Percentiles rank a stretch among this genome's conserved stretches.
Evolutionary conservation across 2,888 invertebrate species (phyloP).

Genomic region (Dione juno): DNA sequence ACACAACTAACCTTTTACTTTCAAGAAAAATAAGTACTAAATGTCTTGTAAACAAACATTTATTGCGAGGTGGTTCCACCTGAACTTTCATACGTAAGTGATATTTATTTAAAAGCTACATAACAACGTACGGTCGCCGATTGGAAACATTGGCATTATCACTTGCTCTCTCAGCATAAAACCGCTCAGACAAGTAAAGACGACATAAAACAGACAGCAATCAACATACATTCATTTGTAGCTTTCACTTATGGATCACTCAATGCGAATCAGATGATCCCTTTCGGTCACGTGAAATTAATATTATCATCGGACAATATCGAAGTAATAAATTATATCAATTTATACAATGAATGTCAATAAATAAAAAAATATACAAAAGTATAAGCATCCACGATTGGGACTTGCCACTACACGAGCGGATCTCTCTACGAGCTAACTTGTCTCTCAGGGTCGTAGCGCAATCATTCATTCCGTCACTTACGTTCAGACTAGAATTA

Average conservation of each 20-base stretch:
- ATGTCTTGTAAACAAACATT: conserved; percentile 33
- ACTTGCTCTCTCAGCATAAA: conserved; percentile 3
- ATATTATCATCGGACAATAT: conserved; percentile 49
- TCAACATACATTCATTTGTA: conserved; percentile 30
- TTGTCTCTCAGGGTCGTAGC: conserved; percentile 26
- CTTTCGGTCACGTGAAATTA: conserved; percentile 36
- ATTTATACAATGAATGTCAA: conserved; percentile 51
- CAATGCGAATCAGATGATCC: conserved; percentile 20
- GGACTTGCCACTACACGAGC: conserved; percentile 43
- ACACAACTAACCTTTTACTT: conserved; percentile 55
- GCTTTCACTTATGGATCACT: conserved; percentile 31
- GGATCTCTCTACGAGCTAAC: conserved; percentile 28
- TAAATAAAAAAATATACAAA: conserved; percentile 57
- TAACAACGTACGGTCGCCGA: conserved; percentile 16
- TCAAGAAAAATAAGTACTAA: conserved; percentile 45
- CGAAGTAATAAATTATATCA: conserved; percentile 49
- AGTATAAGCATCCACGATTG: conserved; percentile 48
- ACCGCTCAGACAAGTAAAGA: not conserved
- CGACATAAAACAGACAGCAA: conserved; percentile 25
- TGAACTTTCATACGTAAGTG: conserved; percentile 29
- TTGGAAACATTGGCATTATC: conserved; percentile 4
- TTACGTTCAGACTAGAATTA: conserved; percentile 74
- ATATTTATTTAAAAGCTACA: conserved; percentile 17
- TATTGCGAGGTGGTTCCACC: conserved; percentile 44
- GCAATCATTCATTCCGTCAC: conserved; percentile 55